Evolutionary conservation across 2,113 vertebrate genomes (phyloP).

Genomic region (Bostrychus sinensis): DNA sequence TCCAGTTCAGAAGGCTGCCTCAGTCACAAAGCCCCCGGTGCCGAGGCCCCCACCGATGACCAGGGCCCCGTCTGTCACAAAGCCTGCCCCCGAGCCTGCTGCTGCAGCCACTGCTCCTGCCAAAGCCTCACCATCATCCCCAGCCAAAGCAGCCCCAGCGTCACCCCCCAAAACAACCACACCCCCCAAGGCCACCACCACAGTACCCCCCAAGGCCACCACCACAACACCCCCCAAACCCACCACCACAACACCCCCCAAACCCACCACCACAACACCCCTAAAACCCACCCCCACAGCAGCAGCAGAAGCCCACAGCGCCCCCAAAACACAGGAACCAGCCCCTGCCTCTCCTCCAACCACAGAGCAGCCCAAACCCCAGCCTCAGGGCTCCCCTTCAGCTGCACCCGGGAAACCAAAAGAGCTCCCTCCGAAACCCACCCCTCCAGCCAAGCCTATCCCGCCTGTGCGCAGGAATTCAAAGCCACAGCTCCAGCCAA

Average conservation of each 20-base stretch:
- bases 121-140: slow-evolving; percentile 56
- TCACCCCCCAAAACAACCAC: slow-evolving; percentile 24
- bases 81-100: slow-evolving; percentile 45
- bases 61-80: slow-evolving; percentile 64
- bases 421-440: slow-evolving; percentile 83
- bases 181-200: slow-evolving; percentile 18
- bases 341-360: slow-evolving; percentile 75
- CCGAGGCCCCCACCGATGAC: slow-evolving; percentile 72
- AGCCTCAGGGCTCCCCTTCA: slow-evolving; percentile 82
- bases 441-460: slow-evolving; percentile 81
- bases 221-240: slow-evolving; percentile 10
- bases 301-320: slow-evolving; percentile 17
- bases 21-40: slow-evolving; percentile 71
- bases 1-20: slow-evolving; percentile 69
- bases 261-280: slow-evolving; percentile 26
- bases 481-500: slow-evolving; percentile 80
- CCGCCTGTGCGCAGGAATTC: slow-evolving; percentile 83
- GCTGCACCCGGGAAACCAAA: slow-evolving; percentile 82
- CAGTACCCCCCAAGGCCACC: slow-evolving; percentile 33
- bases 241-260: not conserved
- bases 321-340: slow-evolving; percentile 19
- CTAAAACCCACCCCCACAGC: slow-evolving; percentile 3
- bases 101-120: slow-evolving; percentile 36
- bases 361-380: slow-evolving; percentile 86
- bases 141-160: slow-evolving; percentile 43